Base-by-base conservation (phyloP, 1,140 invertebrate genomes). In the Megathymus violae region DNA sequence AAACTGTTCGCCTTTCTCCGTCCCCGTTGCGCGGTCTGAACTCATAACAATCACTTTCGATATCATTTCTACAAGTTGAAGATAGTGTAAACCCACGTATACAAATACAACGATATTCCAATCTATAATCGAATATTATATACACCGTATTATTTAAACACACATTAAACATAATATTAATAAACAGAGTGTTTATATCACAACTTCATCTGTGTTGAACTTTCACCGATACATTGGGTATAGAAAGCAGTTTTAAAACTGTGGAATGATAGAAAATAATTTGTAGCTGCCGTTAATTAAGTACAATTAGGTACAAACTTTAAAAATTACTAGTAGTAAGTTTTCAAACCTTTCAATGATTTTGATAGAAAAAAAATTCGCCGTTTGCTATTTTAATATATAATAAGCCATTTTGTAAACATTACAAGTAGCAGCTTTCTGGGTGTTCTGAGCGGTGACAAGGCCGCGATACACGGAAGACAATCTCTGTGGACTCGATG, bases 401-500 rank as follows among this genome's bases (percentile, higher is more conserved):
- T 9, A 48, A 17, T 43, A 46, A 48, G 38, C 22, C 27, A 36
- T 40, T 40, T 60, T 60, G 46, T 48, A 48, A 60, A 60, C 44
- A 60, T 14, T 16, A 47, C 56, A 17, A 60, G 59, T 72, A 75
- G 73, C 73, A 76, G 69, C 69, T 67, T 69, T 74, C 64, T 76
- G 72, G 71, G 67, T 74, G 74, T 80, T 71, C 63, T 78, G 70
- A 61, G 59, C 51, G 74, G 60, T 54, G 62, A 44, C 82, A 82
- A 88, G 87, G 84, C 67, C 82, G 74, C 75, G 44, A 70, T 70
- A 88, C 71, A 69, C 88, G 88, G 88, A 90, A 90, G 82, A 90
- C 86, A 90, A 83, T 89, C 88, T 85, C 88, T 82, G 67, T 76
- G 44, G 40, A 67, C 61, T 56, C 60, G 64, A 62, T 61, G 70